phyloP scores from a whole-genome alignment of 2,888 invertebrate genomes.

The Diogma glabrata region DNA sequence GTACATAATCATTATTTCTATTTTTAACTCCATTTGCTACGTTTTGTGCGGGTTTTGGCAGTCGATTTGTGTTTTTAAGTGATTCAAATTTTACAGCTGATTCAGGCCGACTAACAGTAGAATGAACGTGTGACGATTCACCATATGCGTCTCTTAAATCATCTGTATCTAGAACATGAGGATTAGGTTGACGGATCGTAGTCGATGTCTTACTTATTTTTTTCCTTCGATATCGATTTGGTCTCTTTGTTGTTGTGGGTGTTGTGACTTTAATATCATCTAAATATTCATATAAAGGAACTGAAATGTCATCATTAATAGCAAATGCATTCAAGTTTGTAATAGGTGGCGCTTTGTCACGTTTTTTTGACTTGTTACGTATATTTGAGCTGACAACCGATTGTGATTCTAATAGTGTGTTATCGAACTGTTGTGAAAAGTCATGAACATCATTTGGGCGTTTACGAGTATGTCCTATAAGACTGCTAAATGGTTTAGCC shows the following conservation, averaged over 20 bases:
- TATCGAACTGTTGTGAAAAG: not conserved
- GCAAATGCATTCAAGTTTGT: conserved; percentile 10
- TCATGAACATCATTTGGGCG: not conserved
- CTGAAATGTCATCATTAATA: not conserved
- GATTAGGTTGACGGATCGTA: conserved; percentile 19
- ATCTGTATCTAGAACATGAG: conserved; percentile 30
- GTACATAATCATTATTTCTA: not conserved
- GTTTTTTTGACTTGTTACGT: not conserved
- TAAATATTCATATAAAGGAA: conserved; percentile 13
- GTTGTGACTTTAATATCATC: conserved; percentile 14
- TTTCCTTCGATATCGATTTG: conserved; percentile 22
- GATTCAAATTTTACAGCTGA: conserved; percentile 8
- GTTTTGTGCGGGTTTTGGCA: conserved; percentile 14
- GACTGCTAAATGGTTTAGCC: not conserved
- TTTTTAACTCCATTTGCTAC: not conserved
- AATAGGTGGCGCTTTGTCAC: not conserved
- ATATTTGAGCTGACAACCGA: not conserved
- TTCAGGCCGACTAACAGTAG: not conserved
- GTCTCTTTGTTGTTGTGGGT: conserved; percentile 9
- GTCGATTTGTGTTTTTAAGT: not conserved
- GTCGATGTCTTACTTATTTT: conserved; percentile 21
- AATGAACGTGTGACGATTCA: conserved; percentile 19
- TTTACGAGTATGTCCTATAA: not conserved
- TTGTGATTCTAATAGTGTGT: not conserved
- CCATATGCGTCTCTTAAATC: conserved; percentile 32